Base-by-base conservation (phyloP, 2,888 invertebrate species). In the Protodeltote pygarga region DNA sequence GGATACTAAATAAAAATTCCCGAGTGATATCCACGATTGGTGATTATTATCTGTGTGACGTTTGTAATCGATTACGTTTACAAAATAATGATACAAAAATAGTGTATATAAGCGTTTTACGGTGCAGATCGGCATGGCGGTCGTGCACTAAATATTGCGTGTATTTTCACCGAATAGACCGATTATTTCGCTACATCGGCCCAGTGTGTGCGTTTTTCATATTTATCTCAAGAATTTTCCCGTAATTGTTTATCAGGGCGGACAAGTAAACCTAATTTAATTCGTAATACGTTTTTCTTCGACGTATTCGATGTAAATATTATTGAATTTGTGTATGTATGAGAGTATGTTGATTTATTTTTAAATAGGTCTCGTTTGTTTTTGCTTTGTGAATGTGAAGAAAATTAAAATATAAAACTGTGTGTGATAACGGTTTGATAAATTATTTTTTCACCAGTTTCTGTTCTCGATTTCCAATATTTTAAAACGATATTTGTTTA, bases 91-190 rank as follows among this genome's bases (percentile, higher is more conserved):
- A 78, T 81, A 85, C 82, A 77, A 79, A 86, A 84, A 86, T 87
- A 87, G 88, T 86, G 83, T 81, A 84, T 79, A 79, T 78, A 83
- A 78, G 81, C 79, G 79, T 86, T 85, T 83, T 81, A 83, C 77
- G 77, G 78, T 75, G 73, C 73, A 75, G 72, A 79, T 81, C 73
- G 80, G 83, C 75, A 81, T 83, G 83, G 86, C 86, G 83, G 78
- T 79, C 70, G 74, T 54, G 71, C 60, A 69, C 72, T 66, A 64
- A 75, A 76, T 76, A 73, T 67, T 73, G 70, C 71, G 63, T 62
- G 67, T 61, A 67, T 73, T 75, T 62, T 63, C 50, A 67, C 55
- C 59, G 54, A 60, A 65, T 62, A 62, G 60, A 64, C 42, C n/a
- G 47, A 64, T 66, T 69, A 72, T 70, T 73, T 75, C 60, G 71